These are phyloP conservation scores for Sesamia nonagrioides DNA, from an alignment of 1,140 invertebrate species.

Conservation along the genomic window DNA sequence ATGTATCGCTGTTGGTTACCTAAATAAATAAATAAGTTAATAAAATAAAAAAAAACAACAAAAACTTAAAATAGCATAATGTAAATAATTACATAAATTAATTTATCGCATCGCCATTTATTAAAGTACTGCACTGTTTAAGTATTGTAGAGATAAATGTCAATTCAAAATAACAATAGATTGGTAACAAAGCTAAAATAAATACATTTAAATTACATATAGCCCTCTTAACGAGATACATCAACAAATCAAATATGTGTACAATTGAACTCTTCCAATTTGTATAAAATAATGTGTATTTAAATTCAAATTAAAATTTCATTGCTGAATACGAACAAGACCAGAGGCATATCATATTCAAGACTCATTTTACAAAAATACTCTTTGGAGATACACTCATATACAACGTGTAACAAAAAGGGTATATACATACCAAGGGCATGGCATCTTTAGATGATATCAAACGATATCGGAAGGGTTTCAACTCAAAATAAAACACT, in stretches of 20 bases:
- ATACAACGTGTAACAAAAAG: no score
- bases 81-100: no score
- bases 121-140: neutral
- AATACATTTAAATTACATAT: neutral
- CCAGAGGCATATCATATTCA: constrained; percentile 5
- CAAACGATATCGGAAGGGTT: no score
- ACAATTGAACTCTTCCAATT: neutral
- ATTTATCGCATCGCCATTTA: neutral
- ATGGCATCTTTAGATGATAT: no score
- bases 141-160: neutral
- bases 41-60: no score
- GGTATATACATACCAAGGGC: no score
- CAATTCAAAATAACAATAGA: neutral
- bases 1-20: no score
- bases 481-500: no score
- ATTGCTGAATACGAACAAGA: neutral
- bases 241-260: constrained; percentile 17
- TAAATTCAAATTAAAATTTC: neutral
- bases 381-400: neutral
- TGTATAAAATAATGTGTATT: neutral
- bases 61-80: no score
- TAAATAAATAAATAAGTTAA: no score
- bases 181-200: neutral
- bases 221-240: neutral
- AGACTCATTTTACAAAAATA: neutral